Base-by-base conservation (phyloP, 2,797 vertebrate genomes). In the Saxicola maurus region DNA sequence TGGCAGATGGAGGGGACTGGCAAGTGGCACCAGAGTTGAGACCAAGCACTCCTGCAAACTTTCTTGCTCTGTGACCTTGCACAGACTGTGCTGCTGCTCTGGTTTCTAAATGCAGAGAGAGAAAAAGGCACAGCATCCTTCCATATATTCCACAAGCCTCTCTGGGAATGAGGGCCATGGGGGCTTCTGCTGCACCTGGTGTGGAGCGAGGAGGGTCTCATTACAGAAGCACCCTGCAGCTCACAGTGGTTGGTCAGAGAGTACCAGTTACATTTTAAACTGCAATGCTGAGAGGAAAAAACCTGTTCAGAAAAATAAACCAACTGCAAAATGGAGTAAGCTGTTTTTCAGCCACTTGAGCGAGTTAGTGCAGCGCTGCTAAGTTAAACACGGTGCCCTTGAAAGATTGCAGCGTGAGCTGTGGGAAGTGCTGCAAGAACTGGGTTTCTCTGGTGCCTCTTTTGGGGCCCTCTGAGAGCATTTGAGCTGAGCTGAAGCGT, bases 401-500 rank as follows among this genome's bases (percentile, higher is more conserved):
- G 88, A 78, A 82, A 85, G 51, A 48, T 53, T 73, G 53, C 88
- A 64, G 78, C 0, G 0, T 1, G 7, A 67, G 71, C 27, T 27
- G 55, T 68, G 65, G 83, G 49, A 82, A 82, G 81, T 42, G 60
- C 82, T 75, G 53, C 79, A 48, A 65, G 87, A 81, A 60, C 78
- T 80, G 23, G 43, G 61, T 86, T 86, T 74, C 76, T 90, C 68
- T 67, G 28, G 13, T 90, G 90, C 59, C 86, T 92, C 65, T 74
- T 92, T 49, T 45, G 43, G 19, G 56, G 76, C 59, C 75, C 65
- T 84, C n/a, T 1, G 51, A 82, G 86, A 82, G 68, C 4, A 1
- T 67, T 69, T 88, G 60, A 80, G 55, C 79, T 55, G 49, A 14
- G n/a, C 67, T 1, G 14, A 72, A 76, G 71, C 5, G 0, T 12